These are phyloP conservation scores for Syngnathus typhle DNA, from an alignment of 2,113 vertebrate species.

Conservation along the genomic window DNA sequence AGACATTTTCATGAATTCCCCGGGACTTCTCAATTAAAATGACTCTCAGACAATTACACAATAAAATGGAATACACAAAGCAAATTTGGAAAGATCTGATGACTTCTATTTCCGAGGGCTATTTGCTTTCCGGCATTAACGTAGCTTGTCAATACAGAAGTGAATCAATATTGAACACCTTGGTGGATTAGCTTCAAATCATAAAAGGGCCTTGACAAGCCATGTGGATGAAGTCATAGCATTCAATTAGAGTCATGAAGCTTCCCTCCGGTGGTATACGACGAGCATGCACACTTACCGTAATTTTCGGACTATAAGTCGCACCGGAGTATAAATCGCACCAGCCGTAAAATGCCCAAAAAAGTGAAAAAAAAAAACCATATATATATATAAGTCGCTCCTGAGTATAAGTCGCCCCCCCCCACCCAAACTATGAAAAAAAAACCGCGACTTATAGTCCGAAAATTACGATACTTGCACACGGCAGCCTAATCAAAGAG, in stretches of 20 bases:
- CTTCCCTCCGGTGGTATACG: slow-evolving; percentile 47
- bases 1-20: neutral
- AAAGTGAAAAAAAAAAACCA: no score
- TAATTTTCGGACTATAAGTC: no score
- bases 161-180: slow-evolving; percentile 61
- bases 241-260: slow-evolving; percentile 60
- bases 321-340: no score
- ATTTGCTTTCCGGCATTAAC: slow-evolving; percentile 10
- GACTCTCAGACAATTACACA: neutral
- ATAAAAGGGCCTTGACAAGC: slow-evolving; percentile 66
- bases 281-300: slow-evolving; percentile 30
- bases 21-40: neutral
- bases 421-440: no score
- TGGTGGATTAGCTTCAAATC: slow-evolving; percentile 61
- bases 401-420: no score
- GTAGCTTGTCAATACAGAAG: slow-evolving; percentile 55
- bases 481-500: slow-evolving; percentile 59
- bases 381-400: no score
- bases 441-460: no score
- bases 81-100: no score
- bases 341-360: no score
- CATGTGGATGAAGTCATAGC: slow-evolving; percentile 62
- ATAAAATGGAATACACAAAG: no score
- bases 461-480: no score
- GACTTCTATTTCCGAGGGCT: no score